Evolutionary conservation across 2,888 invertebrate species (phyloP), one percentile per base, ranked within the genome.

Genomic region (Abrostola tripartita): DNA sequence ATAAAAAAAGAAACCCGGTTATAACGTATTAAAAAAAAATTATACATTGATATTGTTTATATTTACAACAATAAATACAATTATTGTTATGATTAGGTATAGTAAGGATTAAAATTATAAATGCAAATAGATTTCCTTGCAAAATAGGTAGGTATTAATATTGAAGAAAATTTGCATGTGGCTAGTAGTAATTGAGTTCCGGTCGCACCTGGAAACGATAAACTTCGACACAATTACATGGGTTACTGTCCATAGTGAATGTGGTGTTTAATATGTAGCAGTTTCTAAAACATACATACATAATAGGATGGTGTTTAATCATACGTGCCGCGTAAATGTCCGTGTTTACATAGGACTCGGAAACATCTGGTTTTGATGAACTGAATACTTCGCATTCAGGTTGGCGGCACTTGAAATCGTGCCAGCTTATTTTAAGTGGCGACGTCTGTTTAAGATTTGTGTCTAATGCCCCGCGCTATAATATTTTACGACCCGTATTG

Each of bases 351-450:
- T 87, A 88, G 88, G 85, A 86, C 88, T 88, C 79, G 81, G 88
- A 84, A 92, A 89, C 93, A 93, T 93, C 93, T 93, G 94, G 88
- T 90, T 91, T 89, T 93, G 92, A 94, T 92, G 92, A 91, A 91
- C 93, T 92, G 91, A 93, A 94, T 92, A 92, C 89, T 92, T 90
- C 87, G 87, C 88, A 92, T 92, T 91, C 90, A 91, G 92, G 92
- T 92, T 92, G 90, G 89, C 85, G 87, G 88, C 90, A 90, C 90
- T 94, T 93, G 93, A 93, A 92, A 89, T 87, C 91, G 90, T 94
- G 93, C 93, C 94, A 94, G 92, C 88, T 92, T 93, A 93, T 94
- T 94, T 93, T 91, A 93, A 94, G 92, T 92, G 91, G 90, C 89
- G 89, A 91, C 89, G 90, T 89, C 92, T 92, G 92, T 85, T 89